Percentiles rank a stretch among this genome's conserved stretches.
Evolutionary conservation across 2,888 invertebrate genomes (phyloP).

Genomic region (Apeira syringaria): DNA sequence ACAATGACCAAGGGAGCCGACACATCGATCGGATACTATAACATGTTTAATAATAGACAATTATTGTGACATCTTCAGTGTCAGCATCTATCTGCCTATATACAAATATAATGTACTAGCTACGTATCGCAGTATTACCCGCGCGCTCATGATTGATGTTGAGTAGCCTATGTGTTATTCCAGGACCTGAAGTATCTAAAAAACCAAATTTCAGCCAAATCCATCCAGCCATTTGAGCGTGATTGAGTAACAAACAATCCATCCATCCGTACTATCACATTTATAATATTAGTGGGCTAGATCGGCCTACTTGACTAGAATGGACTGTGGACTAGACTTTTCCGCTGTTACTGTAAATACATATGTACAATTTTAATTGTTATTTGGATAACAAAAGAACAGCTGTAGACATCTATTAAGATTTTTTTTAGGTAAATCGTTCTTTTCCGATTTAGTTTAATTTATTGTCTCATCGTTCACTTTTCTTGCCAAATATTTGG

Average conservation of each 20-base stretch:
- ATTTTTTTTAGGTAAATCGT: neutral
- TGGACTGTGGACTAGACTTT: neutral
- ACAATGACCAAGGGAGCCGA: constrained; percentile 70
- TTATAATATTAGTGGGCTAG: no score
- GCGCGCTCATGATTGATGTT: neutral
- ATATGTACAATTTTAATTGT: neutral
- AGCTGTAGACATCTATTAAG: neutral
- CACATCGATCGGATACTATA: constrained; percentile 57
- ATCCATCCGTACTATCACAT: no score
- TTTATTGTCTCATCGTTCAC: no score
- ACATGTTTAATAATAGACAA: constrained; percentile 46
- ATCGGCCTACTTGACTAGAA: neutral
- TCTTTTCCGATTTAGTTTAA: no score
- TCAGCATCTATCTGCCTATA: constrained; percentile 26
- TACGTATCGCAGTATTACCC: no score
- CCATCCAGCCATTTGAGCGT: no score
- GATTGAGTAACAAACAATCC: no score
- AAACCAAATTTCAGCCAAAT: no score
- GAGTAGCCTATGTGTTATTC: no score
- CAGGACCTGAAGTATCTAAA: no score
- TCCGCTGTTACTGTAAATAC: neutral
- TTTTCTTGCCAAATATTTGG: no score
- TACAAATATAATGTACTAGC: neutral
- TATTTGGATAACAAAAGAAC: neutral
- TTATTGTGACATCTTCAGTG: constrained; percentile 30